Evolutionary conservation across 2,888 invertebrate species (phyloP), one percentile per base, ranked within the genome.

Genomic region (Epistrophella euchroma): DNA sequence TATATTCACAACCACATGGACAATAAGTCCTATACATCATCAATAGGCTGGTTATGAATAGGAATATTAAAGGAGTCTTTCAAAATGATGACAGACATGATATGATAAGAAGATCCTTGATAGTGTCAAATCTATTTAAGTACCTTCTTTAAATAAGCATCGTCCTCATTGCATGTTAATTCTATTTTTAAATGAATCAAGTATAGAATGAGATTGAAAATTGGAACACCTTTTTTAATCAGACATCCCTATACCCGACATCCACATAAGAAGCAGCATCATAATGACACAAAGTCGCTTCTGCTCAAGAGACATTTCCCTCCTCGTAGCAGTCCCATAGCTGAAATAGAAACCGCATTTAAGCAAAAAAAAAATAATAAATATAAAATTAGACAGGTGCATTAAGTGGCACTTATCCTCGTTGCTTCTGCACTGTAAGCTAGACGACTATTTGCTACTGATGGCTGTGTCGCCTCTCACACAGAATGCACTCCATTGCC

Each of bases 381-480:
- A 68, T 80, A 76, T 52, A 52, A 85, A 81, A 85, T 81, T 73
- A 85, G 85, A 85, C 85, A 85, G 81, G 85, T 85, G 81, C 72
- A 77, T 72, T 76, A 73, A 85, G 85, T 85, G 81, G 76, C 68
- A 77, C 81, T 77, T 73, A 70, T 72, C 56, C 35, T 75, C 47
- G 66, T 66, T 47, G 32, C 47, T 45, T 74, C 45, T 71, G 32
- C 52, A 25, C 52, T 71, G 25, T 52, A 17, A 13, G 43, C n/a
- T 66, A 84, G 80, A 84, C 84, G 37, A 56, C 68, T 40, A 15
- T 40, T 25, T 60, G 60, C 60, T 40, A 15, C 40, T 60, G 19
- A 15, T 58, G 58, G 56, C n/a, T 64, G 45, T 64, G 47, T 35
- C 15, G 13, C 35, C 47, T 56, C 58, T 56, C 58, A 32, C 35